Conservation (phyloP, 2,797 vertebrate genomes). For the Gallinago solitaria region DNA sequence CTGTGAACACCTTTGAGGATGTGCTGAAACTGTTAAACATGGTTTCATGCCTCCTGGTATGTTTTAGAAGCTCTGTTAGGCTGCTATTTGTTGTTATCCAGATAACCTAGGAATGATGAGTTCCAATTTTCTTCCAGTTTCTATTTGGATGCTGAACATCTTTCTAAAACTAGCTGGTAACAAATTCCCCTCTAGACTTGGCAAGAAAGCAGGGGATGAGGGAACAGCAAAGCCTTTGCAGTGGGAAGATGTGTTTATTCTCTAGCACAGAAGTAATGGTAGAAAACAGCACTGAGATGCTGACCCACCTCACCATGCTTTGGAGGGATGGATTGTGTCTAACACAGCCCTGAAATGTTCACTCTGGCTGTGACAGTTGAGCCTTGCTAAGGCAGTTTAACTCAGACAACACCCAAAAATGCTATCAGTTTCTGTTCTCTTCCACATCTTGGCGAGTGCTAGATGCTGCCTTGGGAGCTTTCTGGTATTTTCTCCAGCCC, state of each 20-base stretch:
- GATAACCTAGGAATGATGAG: neutral
- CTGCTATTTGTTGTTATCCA: neutral
- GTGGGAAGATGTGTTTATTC: neutral
- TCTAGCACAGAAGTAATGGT: neutral
- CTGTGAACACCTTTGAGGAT: neutral
- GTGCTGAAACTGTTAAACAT: neutral
- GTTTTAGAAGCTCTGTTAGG: neutral
- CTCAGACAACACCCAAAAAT: neutral
- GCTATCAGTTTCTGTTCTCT: neutral
- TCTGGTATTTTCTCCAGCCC: neutral
- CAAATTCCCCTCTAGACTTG: neutral
- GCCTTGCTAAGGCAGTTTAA: neutral
- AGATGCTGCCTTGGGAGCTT: neutral
- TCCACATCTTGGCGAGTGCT: neutral
- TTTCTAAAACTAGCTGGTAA: neutral
- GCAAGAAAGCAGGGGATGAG: neutral
- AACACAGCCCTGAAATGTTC: neutral
- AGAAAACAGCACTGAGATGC: neutral
- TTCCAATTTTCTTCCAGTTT: neutral
- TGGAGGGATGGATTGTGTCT: neutral
- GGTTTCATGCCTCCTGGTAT: neutral
- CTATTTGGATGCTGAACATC: neutral
- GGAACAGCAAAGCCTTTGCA: neutral
- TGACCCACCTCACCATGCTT: neutral
- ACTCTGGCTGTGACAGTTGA: neutral